Evolutionary conservation across 2,113 vertebrate genomes (phyloP).

Genomic region (Osmerus mordax): DNA sequence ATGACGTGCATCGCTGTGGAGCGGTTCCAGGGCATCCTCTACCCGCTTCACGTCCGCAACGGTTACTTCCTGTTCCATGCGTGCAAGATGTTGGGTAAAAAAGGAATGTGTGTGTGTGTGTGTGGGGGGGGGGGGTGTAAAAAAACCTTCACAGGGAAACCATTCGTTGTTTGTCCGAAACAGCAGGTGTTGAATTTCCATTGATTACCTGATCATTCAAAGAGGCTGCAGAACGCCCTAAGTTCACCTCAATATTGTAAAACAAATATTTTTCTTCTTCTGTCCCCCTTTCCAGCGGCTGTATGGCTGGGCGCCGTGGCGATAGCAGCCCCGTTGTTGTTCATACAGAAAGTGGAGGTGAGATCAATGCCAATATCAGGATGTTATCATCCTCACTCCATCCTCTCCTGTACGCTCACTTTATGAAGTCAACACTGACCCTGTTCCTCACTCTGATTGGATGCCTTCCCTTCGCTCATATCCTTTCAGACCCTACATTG

Average conservation of each 20-base stretch:
- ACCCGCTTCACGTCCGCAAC: constrained; percentile 43
- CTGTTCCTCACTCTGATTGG: no score
- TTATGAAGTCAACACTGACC: no score
- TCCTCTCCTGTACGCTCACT: no score
- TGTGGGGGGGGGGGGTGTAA: background rate
- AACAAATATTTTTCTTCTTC: background rate
- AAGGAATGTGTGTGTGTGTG: background rate
- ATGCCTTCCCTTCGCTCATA: no score
- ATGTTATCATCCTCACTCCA: no score
- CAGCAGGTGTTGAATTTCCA: background rate
- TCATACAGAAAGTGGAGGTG: constrained; percentile 40
- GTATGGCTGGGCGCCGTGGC: constrained; percentile 39
- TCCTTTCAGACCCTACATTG: no score
- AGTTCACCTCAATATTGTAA: background rate
- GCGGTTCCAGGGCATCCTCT: constrained; percentile 49
- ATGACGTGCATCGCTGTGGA: constrained; percentile 54
- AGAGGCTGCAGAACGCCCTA: background rate
- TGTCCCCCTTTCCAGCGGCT: constrained; percentile 17
- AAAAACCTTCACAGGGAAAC: background rate
- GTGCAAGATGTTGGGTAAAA: constrained; percentile 42
- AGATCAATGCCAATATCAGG: no score
- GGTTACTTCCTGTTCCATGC: constrained; percentile 34
- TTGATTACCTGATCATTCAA: background rate
- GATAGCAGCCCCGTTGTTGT: constrained; percentile 47
- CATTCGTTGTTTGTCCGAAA: no score